Percentiles rank a stretch among this genome's conserved stretches.
These are phyloP conservation scores for Heliothis virescens DNA, from an alignment of 1,140 invertebrate species.

Conservation along the genomic window DNA sequence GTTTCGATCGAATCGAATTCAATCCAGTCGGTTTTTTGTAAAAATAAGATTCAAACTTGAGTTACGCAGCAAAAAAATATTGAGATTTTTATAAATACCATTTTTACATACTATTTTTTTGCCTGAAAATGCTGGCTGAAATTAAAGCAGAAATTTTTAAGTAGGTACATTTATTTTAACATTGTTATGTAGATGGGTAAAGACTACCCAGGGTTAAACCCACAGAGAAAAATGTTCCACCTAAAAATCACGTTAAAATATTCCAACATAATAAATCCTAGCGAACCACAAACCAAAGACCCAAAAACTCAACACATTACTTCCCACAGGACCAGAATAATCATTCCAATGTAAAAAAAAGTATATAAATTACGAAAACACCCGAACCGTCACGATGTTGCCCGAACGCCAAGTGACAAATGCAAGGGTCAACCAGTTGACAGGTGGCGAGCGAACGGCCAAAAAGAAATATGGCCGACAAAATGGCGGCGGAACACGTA, in stretches of 20 bases:
- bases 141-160: too few relatives aligned
- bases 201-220: too few relatives aligned
- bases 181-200: too few relatives aligned
- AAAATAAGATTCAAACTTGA: too few relatives aligned
- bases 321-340: slow-evolving; percentile 2
- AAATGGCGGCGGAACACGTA: slow-evolving; percentile 54
- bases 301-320: slow-evolving; percentile 21
- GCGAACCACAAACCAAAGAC: neutral
- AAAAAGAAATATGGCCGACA: slow-evolving; percentile 60
- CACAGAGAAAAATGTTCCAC: too few relatives aligned
- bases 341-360: slow-evolving; percentile 23
- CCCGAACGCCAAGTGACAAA: slow-evolving; percentile 56
- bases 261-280: neutral
- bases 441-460: slow-evolving; percentile 51
- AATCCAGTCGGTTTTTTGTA: too few relatives aligned
- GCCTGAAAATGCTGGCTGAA: too few relatives aligned
- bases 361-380: slow-evolving; percentile 44
- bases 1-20: too few relatives aligned
- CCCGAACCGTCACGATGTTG: slow-evolving; percentile 41
- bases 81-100: too few relatives aligned
- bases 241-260: neutral
- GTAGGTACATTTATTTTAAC: too few relatives aligned
- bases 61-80: too few relatives aligned
- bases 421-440: slow-evolving; percentile 57
- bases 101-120: too few relatives aligned